Conservation (phyloP, 2,888 invertebrate species). For the Acrobasis suavella region DNA sequence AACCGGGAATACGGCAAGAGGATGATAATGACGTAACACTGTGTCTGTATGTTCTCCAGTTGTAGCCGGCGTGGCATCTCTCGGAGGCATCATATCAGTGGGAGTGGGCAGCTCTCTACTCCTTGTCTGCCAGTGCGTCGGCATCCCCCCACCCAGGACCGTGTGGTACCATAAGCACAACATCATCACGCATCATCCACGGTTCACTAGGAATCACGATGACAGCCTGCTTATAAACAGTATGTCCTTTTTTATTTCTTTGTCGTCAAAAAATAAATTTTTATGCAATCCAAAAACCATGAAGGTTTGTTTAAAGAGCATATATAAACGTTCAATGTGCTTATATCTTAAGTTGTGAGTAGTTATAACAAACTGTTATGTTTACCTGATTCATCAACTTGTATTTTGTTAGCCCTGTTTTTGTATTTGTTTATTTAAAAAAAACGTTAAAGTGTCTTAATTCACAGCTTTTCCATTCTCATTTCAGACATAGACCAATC, state of each 20-base stretch:
- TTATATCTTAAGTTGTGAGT: too few relatives aligned
- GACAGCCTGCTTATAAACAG: constrained; percentile 71
- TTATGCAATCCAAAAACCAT: too few relatives aligned
- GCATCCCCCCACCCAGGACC: constrained; percentile 65
- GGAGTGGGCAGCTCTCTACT: constrained; percentile 70
- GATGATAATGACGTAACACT: too few relatives aligned
- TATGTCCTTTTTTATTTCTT: constrained; percentile 42
- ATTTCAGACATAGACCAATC: constrained; percentile 76
- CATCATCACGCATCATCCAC: constrained; percentile 73
- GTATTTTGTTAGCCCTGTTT: too few relatives aligned
- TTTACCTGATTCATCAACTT: too few relatives aligned
- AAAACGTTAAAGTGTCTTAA: too few relatives aligned
- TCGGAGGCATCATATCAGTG: constrained; percentile 76
- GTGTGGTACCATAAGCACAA: constrained; percentile 75
- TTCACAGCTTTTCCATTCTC: constrained; percentile 5
- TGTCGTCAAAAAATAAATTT: too few relatives aligned
- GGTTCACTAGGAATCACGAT: constrained; percentile 71
- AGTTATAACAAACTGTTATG: too few relatives aligned
- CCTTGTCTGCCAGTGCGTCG: constrained; percentile 67
- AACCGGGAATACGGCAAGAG: too few relatives aligned
- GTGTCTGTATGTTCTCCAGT: constrained; percentile 72
- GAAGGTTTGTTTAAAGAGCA: too few relatives aligned
- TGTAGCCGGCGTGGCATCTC: constrained; percentile 84
- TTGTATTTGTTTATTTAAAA: too few relatives aligned
- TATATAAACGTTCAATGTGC: too few relatives aligned